phyloP scores from a whole-genome alignment of 2,113 vertebrate species.

The Corythoichthys intestinalis region DNA sequence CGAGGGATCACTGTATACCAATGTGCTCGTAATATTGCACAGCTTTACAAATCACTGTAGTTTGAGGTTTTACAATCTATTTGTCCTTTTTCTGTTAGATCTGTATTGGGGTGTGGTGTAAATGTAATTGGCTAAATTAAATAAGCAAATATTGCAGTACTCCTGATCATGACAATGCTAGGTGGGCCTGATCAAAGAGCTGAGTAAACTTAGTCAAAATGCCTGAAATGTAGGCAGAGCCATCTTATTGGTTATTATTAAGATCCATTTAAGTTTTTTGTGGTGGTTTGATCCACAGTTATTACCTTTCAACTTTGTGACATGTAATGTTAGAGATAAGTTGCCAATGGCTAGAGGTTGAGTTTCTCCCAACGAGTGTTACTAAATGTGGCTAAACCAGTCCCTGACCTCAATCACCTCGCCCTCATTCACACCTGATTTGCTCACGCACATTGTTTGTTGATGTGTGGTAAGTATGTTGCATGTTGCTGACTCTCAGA shows the following conservation, averaged over 20 bases:
- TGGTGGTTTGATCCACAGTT: neutral
- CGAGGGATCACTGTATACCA: too few species aligned
- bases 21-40: too few species aligned
- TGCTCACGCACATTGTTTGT: constrained; percentile 14
- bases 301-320: neutral
- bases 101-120: too few species aligned
- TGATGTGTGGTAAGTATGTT: constrained; percentile 27
- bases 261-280: neutral
- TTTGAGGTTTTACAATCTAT: too few species aligned
- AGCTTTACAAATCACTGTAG: too few species aligned
- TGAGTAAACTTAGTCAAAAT: neutral
- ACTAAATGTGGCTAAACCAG: neutral
- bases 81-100: too few species aligned
- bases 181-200: neutral
- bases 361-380: neutral
- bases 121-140: too few species aligned
- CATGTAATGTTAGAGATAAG: neutral
- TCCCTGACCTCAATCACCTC: constrained; percentile 1
- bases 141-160: too few species aligned
- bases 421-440: constrained; percentile 12
- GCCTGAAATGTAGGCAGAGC: neutral
- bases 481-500: constrained; percentile 49
- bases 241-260: neutral
- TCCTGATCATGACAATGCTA: too few species aligned
- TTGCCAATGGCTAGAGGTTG: neutral